Conservation (phyloP, 2,888 invertebrate species). For the Spilarctia lutea region DNA sequence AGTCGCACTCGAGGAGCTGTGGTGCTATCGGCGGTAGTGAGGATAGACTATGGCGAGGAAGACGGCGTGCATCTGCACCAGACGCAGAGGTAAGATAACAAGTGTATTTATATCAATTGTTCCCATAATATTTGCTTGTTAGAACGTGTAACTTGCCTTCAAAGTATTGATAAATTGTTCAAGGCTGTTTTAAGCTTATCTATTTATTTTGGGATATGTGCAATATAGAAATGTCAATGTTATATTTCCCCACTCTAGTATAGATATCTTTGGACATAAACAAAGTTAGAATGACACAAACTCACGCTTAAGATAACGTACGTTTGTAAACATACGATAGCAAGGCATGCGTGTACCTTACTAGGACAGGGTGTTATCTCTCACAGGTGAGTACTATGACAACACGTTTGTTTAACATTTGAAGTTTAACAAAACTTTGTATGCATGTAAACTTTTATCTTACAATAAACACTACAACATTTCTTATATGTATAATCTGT, state of each 20-base stretch:
- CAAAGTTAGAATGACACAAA: slow-evolving; percentile 1
- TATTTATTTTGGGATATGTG: slow-evolving; percentile 26
- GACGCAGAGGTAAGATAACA: slow-evolving; percentile 79
- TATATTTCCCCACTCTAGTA: slow-evolving; percentile 42
- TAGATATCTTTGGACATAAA: slow-evolving; percentile 29
- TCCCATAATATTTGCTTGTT: neutral
- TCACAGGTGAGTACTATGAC: neutral
- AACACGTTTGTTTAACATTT: neutral
- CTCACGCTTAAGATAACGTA: slow-evolving; percentile 32
- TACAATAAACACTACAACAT: neutral
- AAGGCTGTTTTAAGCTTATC: slow-evolving; percentile 38
- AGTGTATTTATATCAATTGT: neutral
- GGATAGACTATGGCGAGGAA: slow-evolving; percentile 82
- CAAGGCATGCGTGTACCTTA: slow-evolving; percentile 3
- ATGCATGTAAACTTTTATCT: neutral
- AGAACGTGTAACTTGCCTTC: neutral
- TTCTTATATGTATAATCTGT: neutral
- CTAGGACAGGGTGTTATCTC: slow-evolving; percentile 4
- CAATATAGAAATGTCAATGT: slow-evolving; percentile 59
- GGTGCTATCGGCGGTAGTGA: slow-evolving; percentile 93
- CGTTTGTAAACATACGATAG: slow-evolving; percentile 47
- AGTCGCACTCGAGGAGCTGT: slow-evolving; percentile 93
- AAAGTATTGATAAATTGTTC: slow-evolving; percentile 35
- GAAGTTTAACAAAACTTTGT: neutral
- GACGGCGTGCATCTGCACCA: slow-evolving; percentile 81